A percentile compares a stretch with the other conserved stretches of the same genome.
Conservation (phyloP, 2,797 vertebrate genomes). For the Tokudaia tokunoshimensis region DNA sequence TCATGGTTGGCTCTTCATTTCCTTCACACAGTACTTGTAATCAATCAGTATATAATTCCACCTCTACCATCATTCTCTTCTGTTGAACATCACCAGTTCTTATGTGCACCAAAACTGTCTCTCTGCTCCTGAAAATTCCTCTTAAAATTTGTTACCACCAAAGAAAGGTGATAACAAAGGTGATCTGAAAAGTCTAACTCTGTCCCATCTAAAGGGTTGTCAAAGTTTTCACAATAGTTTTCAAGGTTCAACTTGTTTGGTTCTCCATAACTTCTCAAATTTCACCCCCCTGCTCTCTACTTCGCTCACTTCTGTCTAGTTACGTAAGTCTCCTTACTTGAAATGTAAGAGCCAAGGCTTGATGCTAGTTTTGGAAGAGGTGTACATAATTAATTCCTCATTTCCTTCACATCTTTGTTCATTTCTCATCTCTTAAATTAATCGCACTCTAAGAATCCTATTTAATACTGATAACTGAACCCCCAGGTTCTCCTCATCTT, state of each 20-base stretch:
- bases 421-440: constrained; percentile 5
- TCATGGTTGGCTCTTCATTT: background rate
- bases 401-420: background rate
- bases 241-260: background rate
- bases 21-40: background rate
- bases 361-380: background rate
- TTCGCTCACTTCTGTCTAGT: background rate
- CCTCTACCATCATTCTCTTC: background rate
- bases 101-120: background rate
- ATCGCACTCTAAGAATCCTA: background rate
- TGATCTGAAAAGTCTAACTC: background rate
- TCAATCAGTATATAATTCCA: background rate
- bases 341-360: background rate
- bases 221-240: background rate
- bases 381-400: background rate
- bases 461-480: background rate
- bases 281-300: background rate
- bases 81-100: background rate
- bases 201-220: background rate
- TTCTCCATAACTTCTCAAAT: background rate
- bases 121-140: background rate
- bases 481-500: background rate
- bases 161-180: background rate
- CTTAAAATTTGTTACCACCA: background rate
- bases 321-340: background rate